phyloP scores from a whole-genome alignment of 2,888 invertebrate genomes.

The Orthonevra nobilis region DNA sequence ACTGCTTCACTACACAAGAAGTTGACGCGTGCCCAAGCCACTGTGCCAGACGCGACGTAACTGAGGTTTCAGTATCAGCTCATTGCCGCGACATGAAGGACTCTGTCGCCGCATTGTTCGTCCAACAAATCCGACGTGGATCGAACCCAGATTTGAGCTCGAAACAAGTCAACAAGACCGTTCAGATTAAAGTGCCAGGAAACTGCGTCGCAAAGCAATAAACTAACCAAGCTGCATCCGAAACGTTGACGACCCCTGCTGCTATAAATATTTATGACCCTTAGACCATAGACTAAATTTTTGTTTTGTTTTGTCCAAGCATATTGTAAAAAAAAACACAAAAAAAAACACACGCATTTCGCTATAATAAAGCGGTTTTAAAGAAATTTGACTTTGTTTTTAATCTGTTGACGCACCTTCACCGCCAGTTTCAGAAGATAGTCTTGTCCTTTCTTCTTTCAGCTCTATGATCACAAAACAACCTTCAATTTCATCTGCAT shows the following conservation, averaged over 20 bases:
- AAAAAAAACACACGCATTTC: constrained; percentile 23
- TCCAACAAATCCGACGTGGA: constrained; percentile 80
- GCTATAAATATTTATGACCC: constrained; percentile 12
- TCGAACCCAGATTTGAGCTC: constrained; percentile 81
- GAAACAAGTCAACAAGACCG: constrained; percentile 76
- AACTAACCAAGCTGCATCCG: too few relatives aligned
- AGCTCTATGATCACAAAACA: too few relatives aligned
- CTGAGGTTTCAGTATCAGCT: constrained; percentile 76
- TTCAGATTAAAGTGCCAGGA: constrained; percentile 78
- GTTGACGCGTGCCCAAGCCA: constrained; percentile 82
- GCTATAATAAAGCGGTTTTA: neutral
- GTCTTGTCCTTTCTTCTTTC: too few relatives aligned
- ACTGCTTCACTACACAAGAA: constrained; percentile 84
- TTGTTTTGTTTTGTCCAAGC: neutral
- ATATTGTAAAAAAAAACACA: neutral
- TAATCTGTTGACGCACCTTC: too few relatives aligned
- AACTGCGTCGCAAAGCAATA: constrained; percentile 28
- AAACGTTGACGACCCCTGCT: too few relatives aligned
- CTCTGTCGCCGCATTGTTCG: constrained; percentile 71
- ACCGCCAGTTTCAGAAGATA: too few relatives aligned
- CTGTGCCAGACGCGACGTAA: constrained; percentile 79
- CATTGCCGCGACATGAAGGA: constrained; percentile 78
- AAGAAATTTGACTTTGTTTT: too few relatives aligned
- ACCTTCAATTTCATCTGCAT: too few relatives aligned
- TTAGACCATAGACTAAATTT: neutral